phyloP scores from a whole-genome alignment of 2,888 invertebrate genomes.

The Oligia strigilis region DNA sequence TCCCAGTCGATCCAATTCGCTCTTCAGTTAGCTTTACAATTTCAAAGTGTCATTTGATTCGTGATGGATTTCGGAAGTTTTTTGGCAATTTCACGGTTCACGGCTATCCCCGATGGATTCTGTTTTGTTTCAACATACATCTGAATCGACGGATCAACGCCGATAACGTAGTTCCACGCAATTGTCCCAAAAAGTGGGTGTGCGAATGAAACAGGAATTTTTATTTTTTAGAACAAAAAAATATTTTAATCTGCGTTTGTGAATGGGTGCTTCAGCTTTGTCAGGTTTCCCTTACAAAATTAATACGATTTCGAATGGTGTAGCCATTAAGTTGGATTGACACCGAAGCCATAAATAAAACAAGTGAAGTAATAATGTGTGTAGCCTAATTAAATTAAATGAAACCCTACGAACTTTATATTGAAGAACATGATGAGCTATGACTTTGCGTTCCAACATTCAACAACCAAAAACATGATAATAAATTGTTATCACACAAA shows the following conservation, averaged over 20 bases:
- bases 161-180: constrained; percentile 60
- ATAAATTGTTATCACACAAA: constrained; percentile 41
- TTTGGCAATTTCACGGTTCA: constrained; percentile 89
- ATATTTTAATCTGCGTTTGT: constrained; percentile 12
- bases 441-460: neutral
- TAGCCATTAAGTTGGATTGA: constrained; percentile 39
- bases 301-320: constrained; percentile 41
- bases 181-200: constrained; percentile 59
- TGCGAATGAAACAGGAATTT: constrained; percentile 36
- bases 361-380: constrained; percentile 26
- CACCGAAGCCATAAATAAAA: constrained; percentile 47
- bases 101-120: constrained; percentile 81
- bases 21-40: constrained; percentile 88
- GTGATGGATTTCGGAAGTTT: constrained; percentile 88
- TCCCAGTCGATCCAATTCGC: constrained; percentile 85
- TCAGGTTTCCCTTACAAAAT: constrained; percentile 21
- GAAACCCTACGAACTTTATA: constrained; percentile 42
- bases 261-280: constrained; percentile 1
- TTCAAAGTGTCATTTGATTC: constrained; percentile 89
- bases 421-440: neutral
- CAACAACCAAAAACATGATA: neutral
- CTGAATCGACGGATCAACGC: constrained; percentile 64
- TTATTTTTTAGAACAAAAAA: constrained; percentile 20
- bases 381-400: constrained; percentile 48
- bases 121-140: constrained; percentile 80